Percentiles rank a stretch among this genome's conserved stretches.
Conservation (phyloP, 2,888 invertebrate species). For the Deroplatys truncata region DNA sequence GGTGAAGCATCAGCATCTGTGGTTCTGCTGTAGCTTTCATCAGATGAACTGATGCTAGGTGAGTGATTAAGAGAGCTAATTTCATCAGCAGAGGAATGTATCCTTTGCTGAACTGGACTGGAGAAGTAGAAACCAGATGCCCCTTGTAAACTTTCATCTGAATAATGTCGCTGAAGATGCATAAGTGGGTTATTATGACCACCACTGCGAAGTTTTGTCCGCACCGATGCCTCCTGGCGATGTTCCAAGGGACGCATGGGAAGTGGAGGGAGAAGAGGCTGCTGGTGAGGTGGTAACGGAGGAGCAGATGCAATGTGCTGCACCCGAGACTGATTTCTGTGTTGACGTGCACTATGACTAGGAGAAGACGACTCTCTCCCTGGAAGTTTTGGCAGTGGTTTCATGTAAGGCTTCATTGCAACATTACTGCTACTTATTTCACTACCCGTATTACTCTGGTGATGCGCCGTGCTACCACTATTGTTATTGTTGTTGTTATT, state of each 20-base stretch:
- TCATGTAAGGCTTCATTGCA: slow-evolving; percentile 49
- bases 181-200: slow-evolving; percentile 7
- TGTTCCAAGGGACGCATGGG: slow-evolving; percentile 30
- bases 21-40: slow-evolving; percentile 78
- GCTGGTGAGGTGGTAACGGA: slow-evolving; percentile 38
- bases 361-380: slow-evolving; percentile 42
- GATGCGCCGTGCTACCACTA: slow-evolving; percentile 23
- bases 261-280: slow-evolving; percentile 31
- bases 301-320: slow-evolving; percentile 30
- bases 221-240: slow-evolving; percentile 33
- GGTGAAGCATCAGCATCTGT: slow-evolving; percentile 62
- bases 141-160: slow-evolving; percentile 61
- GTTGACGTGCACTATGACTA: slow-evolving; percentile 36
- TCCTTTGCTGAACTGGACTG: slow-evolving; percentile 39
- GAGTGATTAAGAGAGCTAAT: slow-evolving; percentile 76
- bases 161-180: slow-evolving; percentile 57
- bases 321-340: slow-evolving; percentile 1
- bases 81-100: slow-evolving; percentile 78
- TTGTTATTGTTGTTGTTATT: slow-evolving; percentile 19
- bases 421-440: slow-evolving; percentile 5
- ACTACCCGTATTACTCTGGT: slow-evolving; percentile 23
- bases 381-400: slow-evolving; percentile 57
- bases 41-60: slow-evolving; percentile 78
- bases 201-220: slow-evolving; percentile 30
- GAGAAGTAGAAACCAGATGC: slow-evolving; percentile 36